phyloP scores from a whole-genome alignment of 2,888 invertebrate species.

The Strigamia maritima region DNA sequence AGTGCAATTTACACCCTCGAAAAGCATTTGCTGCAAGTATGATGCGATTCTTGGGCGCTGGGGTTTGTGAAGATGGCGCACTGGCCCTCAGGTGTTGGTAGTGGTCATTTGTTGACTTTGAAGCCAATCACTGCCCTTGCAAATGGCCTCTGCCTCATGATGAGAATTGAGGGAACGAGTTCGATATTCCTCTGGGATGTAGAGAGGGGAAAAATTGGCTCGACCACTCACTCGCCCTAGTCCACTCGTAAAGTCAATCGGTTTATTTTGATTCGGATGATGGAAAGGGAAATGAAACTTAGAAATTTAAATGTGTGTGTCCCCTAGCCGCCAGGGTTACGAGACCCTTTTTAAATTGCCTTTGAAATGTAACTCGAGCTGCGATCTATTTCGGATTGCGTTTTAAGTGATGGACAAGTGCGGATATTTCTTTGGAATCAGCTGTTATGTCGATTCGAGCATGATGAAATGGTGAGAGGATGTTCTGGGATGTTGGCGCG shows the following conservation, averaged over 20 bases:
- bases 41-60: constrained; percentile 4
- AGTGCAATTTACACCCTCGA: constrained; percentile 4
- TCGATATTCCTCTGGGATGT: background rate
- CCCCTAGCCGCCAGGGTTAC: constrained; percentile 4
- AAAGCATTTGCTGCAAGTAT: background rate
- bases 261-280: background rate
- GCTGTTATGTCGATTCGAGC: background rate
- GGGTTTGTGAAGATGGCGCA: background rate
- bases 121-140: background rate
- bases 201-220: background rate
- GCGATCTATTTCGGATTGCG: background rate
- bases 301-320: background rate
- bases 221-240: background rate
- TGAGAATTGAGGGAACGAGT: constrained; percentile 4
- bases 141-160: constrained; percentile 4
- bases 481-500: background rate
- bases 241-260: background rate
- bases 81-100: constrained; percentile 4
- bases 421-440: background rate
- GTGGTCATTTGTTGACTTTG: constrained; percentile 4
- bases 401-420: background rate
- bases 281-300: constrained; percentile 2
- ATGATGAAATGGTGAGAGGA: background rate
- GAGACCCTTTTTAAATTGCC: background rate
- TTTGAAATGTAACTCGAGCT: background rate